Conservation (phyloP, 2,888 invertebrate genomes). For the Ryuthela nishihirai region DNA sequence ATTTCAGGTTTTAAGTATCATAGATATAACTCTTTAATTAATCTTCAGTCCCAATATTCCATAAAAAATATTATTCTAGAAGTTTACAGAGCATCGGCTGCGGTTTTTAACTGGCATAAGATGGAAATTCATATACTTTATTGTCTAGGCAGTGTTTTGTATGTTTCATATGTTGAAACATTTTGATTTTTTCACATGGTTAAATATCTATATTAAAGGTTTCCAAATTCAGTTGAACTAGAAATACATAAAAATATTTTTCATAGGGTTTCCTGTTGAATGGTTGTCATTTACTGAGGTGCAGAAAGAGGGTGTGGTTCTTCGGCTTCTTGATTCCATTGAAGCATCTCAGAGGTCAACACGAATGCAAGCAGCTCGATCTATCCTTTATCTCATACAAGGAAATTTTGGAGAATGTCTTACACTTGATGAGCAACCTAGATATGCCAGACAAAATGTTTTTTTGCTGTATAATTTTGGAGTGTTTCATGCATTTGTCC, state of each 20-base stretch:
- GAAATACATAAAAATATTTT: background rate
- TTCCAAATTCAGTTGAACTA: no score
- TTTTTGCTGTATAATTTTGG: conserved; percentile 85
- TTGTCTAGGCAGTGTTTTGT: no score
- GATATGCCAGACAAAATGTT: conserved; percentile 77
- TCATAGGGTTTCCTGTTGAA: conserved; percentile 62
- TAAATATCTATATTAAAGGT: no score
- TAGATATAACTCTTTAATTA: no score
- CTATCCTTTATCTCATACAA: conserved; percentile 91
- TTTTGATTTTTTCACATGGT: no score
- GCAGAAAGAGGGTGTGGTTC: conserved; percentile 70
- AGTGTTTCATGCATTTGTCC: conserved; percentile 82
- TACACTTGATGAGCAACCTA: conserved; percentile 82
- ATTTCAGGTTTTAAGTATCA: no score
- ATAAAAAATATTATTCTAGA: no score
- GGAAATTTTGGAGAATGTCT: conserved; percentile 56
- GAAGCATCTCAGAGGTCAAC: conserved; percentile 79
- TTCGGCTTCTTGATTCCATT: conserved; percentile 83
- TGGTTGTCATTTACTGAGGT: conserved; percentile 72
- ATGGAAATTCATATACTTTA: no score
- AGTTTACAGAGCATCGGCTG: no score
- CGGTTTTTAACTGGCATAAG: no score
- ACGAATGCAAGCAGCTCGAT: conserved; percentile 84
- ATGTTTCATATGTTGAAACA: no score
- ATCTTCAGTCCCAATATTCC: no score